Evolutionary conservation across 2,888 invertebrate species (phyloP).

Genomic region (Epinotia brunnichana): DNA sequence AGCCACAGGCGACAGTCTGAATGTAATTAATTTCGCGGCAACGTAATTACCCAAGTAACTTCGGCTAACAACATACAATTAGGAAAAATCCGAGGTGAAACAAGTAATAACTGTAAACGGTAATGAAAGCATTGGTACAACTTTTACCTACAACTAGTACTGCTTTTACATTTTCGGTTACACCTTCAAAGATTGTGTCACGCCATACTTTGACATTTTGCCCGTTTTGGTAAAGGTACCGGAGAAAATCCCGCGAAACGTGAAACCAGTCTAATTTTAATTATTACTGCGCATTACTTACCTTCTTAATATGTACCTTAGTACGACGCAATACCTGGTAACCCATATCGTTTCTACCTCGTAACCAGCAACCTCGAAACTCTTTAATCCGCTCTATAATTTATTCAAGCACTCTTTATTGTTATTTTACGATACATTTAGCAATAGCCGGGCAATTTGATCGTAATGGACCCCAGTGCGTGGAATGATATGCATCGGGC

Average conservation of each 20-base stretch:
- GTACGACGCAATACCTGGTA: background rate
- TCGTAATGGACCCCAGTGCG: constrained; percentile 23
- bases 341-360: constrained; percentile 9
- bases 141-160: constrained; percentile 5
- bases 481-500: constrained; percentile 16
- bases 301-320: constrained; percentile 1
- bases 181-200: constrained; percentile 14
- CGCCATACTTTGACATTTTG: constrained; percentile 25
- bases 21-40: background rate
- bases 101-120: background rate
- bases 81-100: background rate
- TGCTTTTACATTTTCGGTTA: background rate
- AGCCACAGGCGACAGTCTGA: too few relatives aligned
- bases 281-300: constrained; percentile 7
- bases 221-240: constrained; percentile 12
- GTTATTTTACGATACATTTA: constrained; percentile 26
- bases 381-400: constrained; percentile 18
- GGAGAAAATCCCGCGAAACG: background rate
- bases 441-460: constrained; percentile 16
- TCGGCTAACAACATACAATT: constrained; percentile 1
- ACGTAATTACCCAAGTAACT: background rate
- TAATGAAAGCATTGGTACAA: background rate
- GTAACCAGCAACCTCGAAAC: constrained; percentile 16
- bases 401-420: constrained; percentile 26
- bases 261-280: constrained; percentile 10